phyloP scores from a whole-genome alignment of 2,113 vertebrate species.

The Gallinago undulata region DNA sequence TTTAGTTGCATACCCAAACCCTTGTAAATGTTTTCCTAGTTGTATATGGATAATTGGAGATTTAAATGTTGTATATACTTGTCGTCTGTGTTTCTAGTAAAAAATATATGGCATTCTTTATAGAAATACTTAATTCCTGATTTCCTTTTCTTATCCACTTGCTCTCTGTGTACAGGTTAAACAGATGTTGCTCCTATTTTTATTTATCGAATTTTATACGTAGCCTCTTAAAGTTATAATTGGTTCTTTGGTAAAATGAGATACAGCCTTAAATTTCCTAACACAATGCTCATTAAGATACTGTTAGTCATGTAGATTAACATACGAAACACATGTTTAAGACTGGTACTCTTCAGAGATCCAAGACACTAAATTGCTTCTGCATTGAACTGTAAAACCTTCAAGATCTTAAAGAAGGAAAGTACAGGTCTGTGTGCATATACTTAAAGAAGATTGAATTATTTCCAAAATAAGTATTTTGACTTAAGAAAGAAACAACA shows the following conservation, averaged over 20 bases:
- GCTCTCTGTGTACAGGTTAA: slow-evolving; percentile 65
- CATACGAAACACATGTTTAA: neutral
- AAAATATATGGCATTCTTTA: slow-evolving; percentile 68
- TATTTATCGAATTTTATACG: slow-evolving; percentile 43
- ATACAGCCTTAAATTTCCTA: slow-evolving; percentile 73
- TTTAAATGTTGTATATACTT: slow-evolving; percentile 73
- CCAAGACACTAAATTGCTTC: neutral
- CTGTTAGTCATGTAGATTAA: neutral
- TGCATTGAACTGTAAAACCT: neutral
- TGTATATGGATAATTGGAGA: slow-evolving; percentile 65
- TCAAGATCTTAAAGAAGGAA: neutral
- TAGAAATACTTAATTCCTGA: slow-evolving; percentile 62
- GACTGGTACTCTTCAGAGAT: neutral
- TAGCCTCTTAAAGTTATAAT: neutral
- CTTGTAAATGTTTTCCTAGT: slow-evolving; percentile 71
- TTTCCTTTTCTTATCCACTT: slow-evolving; percentile 66
- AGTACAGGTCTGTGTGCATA: neutral
- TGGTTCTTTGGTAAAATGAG: slow-evolving; percentile 31
- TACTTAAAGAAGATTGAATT: neutral
- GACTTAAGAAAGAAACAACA: slow-evolving; percentile 40
- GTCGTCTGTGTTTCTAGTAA: slow-evolving; percentile 69
- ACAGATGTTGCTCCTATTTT: slow-evolving; percentile 34
- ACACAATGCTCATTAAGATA: neutral
- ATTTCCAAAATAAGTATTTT: slow-evolving; percentile 37
- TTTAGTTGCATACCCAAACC: slow-evolving; percentile 64